Evolutionary conservation across 2,113 vertebrate genomes (phyloP), one percentile per base, ranked within the genome.

Genomic region (Lophochroa leadbeateri): DNA sequence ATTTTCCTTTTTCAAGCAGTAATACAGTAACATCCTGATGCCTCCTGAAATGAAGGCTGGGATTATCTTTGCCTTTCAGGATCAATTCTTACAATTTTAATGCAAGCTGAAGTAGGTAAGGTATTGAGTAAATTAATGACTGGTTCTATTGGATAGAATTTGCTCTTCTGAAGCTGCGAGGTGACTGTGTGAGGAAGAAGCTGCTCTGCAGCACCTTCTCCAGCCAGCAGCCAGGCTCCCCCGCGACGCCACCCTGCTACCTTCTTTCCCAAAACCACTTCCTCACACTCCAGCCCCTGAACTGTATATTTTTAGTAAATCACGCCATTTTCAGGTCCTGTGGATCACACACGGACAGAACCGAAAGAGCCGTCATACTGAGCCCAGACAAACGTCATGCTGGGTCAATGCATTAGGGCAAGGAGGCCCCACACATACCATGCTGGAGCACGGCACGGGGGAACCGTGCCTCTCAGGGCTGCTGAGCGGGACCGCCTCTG

Each of bases 111-210:
- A 52, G 21, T 1, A 11, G n/a, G 18, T 11, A 17, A 23, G 0
- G 17, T 17, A 7, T 0, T 17, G 69, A 11, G 11, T 10, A 50
- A 27, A 27, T 24, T 39, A 20, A 12, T 1, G 4, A 3, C 4
- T 8, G 33, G 12, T n/a, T 49, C 1, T 3, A 18, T 14, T 13
- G 23, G 39, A 10, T 0, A 21, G 55, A 4, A 8, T 23, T 43
- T 6, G 33, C 24, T n/a, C 39, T 29, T 13, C 18, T 6, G 29
- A 21, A 11, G 53, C 7, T 0, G 5, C 6, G 16, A 58, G 35
- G 35, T 6, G 33, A 9, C 7, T 1, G 20, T 2, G 5, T 5
- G 2, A 13, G 7, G 5, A 8, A 2, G 21, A 0, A 16, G 25
- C 25, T 14, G 58, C 58, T 24, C 27, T 3, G 33, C 35, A 11